Conservation (phyloP, 2,113 vertebrate species). For the Sebastes schlegelii region DNA sequence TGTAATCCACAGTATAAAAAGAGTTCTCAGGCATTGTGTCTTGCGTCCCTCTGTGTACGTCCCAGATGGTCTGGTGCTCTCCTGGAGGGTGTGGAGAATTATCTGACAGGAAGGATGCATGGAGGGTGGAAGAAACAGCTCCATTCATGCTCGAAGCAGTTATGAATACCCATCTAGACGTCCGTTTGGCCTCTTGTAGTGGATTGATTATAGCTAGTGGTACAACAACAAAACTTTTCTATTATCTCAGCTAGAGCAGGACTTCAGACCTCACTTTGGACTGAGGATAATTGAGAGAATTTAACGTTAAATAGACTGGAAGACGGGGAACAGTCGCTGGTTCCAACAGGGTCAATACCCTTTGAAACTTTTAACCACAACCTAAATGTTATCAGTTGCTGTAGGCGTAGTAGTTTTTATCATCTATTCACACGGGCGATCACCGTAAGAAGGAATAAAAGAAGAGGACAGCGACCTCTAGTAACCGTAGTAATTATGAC, state of each 20-base stretch:
- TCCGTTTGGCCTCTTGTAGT: neutral
- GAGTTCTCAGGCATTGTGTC: neutral
- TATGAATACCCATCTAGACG: neutral
- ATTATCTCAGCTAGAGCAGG: neutral
- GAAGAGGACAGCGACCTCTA: too few species aligned
- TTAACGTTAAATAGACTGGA: neutral
- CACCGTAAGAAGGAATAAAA: too few species aligned
- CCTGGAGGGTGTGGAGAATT: neutral
- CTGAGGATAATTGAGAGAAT: neutral
- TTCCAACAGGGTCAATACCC: too few species aligned
- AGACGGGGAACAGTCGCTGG: neutral
- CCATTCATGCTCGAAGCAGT: neutral
- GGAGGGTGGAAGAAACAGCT: neutral
- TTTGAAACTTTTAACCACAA: neutral
- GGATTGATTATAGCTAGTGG: neutral
- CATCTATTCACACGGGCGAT: too few species aligned
- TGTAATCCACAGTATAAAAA: neutral
- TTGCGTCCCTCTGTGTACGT: neutral
- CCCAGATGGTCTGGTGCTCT: neutral
- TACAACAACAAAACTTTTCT: fast-evolving
- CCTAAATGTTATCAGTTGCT: neutral
- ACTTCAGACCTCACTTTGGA: neutral
- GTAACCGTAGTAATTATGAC: too few species aligned
- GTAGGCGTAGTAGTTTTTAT: too few species aligned
- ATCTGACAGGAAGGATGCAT: neutral